These are phyloP conservation scores for Pemphigus obesinymphae DNA, from an alignment of 1,140 invertebrate species.

Conservation along the genomic window DNA sequence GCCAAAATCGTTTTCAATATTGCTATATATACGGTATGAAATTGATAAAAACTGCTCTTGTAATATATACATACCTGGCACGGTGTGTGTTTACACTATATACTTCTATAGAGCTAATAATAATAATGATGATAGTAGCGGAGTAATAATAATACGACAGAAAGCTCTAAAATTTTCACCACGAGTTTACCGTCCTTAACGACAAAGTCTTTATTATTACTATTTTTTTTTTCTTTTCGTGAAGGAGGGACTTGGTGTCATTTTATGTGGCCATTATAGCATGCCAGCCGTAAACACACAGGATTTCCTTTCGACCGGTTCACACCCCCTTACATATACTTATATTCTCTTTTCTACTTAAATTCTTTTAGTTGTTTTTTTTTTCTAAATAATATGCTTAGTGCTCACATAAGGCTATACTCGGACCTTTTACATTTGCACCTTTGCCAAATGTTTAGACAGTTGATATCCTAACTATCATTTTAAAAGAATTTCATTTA, in stretches of 20 bases:
- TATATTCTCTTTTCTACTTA: neutral
- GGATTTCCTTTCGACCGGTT: neutral
- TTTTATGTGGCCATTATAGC: conserved; percentile 10
- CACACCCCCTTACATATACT: neutral
- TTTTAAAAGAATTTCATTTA: too few species aligned
- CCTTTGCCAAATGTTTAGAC: too few species aligned
- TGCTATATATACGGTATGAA: neutral
- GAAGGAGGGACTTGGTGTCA: neutral
- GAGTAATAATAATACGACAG: neutral
- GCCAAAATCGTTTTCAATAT: neutral
- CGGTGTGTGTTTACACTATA: neutral
- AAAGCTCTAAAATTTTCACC: neutral
- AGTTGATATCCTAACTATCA: too few species aligned
- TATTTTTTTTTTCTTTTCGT: neutral
- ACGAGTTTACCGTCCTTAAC: neutral
- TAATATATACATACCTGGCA: neutral
- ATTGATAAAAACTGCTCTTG: neutral
- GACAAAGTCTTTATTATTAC: neutral
- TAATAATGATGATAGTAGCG: neutral
- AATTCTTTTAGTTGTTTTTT: neutral
- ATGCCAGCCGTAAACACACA: neutral
- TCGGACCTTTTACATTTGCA: too few species aligned
- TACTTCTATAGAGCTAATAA: neutral
- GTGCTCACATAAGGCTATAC: neutral
- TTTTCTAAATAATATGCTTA: neutral